phyloP scores from a whole-genome alignment of 2,797 vertebrate genomes.

The Dallia pectoralis region DNA sequence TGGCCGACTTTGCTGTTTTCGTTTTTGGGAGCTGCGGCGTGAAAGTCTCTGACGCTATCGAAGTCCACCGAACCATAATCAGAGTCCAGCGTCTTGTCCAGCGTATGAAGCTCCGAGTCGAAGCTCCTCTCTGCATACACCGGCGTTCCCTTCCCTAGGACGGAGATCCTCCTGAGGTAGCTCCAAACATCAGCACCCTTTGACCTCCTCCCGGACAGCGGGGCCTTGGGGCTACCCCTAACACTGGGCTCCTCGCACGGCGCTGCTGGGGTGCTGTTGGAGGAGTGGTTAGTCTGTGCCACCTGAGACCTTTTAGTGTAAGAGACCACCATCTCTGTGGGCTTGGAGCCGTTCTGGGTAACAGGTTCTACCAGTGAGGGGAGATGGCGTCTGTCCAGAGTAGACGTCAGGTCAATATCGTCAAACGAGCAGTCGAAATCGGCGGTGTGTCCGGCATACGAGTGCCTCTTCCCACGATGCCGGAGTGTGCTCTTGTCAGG shows the following conservation, averaged over 20 bases:
- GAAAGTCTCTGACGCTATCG: slow-evolving; percentile 73
- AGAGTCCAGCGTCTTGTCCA: slow-evolving; percentile 76
- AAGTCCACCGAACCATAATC: slow-evolving; percentile 72
- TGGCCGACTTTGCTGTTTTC: slow-evolving; percentile 73
- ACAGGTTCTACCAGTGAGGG: slow-evolving; percentile 60
- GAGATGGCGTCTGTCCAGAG: slow-evolving; percentile 66
- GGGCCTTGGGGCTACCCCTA: slow-evolving; percentile 66
- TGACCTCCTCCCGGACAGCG: slow-evolving; percentile 65
- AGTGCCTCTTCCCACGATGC: slow-evolving; percentile 82
- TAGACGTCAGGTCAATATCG: slow-evolving; percentile 75
- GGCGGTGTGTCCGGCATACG: slow-evolving; percentile 82
- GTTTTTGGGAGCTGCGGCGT: slow-evolving; percentile 62
- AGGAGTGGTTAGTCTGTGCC: slow-evolving; percentile 67
- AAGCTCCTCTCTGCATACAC: slow-evolving; percentile 76
- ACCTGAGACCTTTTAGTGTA: slow-evolving; percentile 65
- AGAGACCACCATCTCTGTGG: slow-evolving; percentile 62
- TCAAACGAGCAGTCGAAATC: slow-evolving; percentile 87
- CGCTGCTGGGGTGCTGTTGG: slow-evolving; percentile 61
- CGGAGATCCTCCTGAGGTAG: slow-evolving; percentile 86
- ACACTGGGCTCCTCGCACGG: slow-evolving; percentile 66
- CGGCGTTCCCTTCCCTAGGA: slow-evolving; percentile 75
- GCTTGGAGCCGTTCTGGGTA: slow-evolving; percentile 65
- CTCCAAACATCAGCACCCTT: slow-evolving; percentile 85
- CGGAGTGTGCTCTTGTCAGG: slow-evolving; percentile 67
- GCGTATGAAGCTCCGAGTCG: slow-evolving; percentile 75